Percentiles rank a stretch among this genome's conserved stretches.
Conservation (phyloP, 2,888 invertebrate genomes). For the Calameuta idolon region DNA sequence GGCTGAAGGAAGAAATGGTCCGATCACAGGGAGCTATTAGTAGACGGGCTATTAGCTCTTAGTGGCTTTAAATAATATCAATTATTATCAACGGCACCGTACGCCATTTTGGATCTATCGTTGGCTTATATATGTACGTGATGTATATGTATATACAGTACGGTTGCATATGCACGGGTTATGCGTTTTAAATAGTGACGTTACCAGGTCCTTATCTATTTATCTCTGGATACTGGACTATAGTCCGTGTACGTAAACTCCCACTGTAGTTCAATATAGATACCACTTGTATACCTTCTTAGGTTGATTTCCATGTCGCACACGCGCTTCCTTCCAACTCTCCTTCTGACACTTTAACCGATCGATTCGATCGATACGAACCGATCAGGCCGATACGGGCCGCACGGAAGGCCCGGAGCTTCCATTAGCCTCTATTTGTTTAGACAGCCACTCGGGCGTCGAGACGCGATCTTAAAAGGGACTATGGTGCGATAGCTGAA, state of each 20-base stretch:
- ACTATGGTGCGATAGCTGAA: constrained; percentile 6
- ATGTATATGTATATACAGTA: too few species aligned
- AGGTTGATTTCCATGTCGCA: constrained; percentile 18
- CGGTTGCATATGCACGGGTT: too few species aligned
- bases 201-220: too few species aligned
- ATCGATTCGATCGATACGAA: constrained; percentile 36
- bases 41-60: constrained; percentile 35
- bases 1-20: constrained; percentile 13
- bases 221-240: too few species aligned
- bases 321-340: constrained; percentile 19
- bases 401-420: constrained; percentile 25
- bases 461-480: constrained; percentile 28
- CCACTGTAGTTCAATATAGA: too few species aligned
- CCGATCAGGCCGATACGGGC: constrained; percentile 33
- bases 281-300: too few species aligned
- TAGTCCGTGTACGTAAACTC: too few species aligned
- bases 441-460: constrained; percentile 46
- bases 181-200: too few species aligned
- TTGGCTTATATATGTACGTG: too few species aligned
- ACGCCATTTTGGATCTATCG: neutral
- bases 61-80: constrained; percentile 39
- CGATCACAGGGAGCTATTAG: constrained; percentile 30
- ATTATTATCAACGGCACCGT: constrained; percentile 27
- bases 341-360: too few species aligned
- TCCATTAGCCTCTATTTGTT: constrained; percentile 53